phyloP scores from a whole-genome alignment of 2,888 invertebrate species.

The Coenonympha arcania region DNA sequence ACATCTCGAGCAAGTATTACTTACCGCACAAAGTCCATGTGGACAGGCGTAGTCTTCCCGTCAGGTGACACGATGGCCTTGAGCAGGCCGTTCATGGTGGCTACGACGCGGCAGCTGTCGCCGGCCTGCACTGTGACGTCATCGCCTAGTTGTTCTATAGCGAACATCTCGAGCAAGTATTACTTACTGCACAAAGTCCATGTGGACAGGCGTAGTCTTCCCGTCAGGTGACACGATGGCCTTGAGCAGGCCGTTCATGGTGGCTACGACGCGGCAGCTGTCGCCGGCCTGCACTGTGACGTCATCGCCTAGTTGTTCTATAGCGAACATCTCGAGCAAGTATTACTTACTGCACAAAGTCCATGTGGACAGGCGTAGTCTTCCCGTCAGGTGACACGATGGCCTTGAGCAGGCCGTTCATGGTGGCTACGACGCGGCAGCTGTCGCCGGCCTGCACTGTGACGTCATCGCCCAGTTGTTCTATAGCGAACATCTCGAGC shows the following conservation, averaged over 20 bases:
- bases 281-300: conserved; percentile 49
- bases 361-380: too few species aligned
- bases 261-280: conserved; percentile 75
- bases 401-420: conserved; percentile 81
- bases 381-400: conserved; percentile 63
- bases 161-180: too few species aligned
- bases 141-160: too few species aligned
- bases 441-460: conserved; percentile 48
- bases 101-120: too few species aligned
- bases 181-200: conserved; percentile 85
- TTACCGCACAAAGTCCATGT: conserved; percentile 85
- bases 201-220: conserved; percentile 74
- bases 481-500: conserved; percentile 62
- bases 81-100: too few species aligned
- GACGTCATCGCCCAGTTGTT: conserved; percentile 55
- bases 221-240: conserved; percentile 70
- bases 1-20: too few species aligned
- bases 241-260: conserved; percentile 78
- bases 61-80: too few species aligned
- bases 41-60: conserved; percentile 71
- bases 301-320: conserved; percentile 54
- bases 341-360: too few species aligned
- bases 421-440: conserved; percentile 76
- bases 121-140: too few species aligned
- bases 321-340: conserved; percentile 62